These are phyloP conservation scores for Platerodrilus igneus DNA, from an alignment of 2,888 invertebrate species.

Conservation along the genomic window DNA sequence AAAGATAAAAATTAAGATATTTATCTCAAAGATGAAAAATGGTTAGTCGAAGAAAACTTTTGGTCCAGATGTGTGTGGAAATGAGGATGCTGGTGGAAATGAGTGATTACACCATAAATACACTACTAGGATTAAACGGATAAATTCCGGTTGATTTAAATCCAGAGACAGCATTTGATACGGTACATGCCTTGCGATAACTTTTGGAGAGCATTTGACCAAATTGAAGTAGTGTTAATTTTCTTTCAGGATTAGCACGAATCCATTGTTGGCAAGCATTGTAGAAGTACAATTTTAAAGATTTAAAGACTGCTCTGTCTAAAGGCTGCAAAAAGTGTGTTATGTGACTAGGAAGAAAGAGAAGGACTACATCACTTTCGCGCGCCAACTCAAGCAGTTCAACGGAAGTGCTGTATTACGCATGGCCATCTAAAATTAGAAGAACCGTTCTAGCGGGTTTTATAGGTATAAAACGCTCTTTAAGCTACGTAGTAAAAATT, in stretches of 20 bases:
- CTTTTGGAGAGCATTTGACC: constrained; percentile 21
- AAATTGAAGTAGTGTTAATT: constrained; percentile 22
- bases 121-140: constrained; percentile 29
- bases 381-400: too few species aligned
- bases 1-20: too few species aligned
- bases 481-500: constrained; percentile 30
- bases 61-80: too few species aligned
- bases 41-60: too few species aligned
- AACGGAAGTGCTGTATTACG: constrained; percentile 16
- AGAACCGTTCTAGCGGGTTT: constrained; percentile 17
- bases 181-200: constrained; percentile 25
- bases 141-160: constrained; percentile 27
- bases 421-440: constrained; percentile 21
- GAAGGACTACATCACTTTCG: constrained; percentile 19
- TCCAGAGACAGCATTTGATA: constrained; percentile 24
- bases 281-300: constrained; percentile 16
- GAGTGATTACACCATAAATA: too few species aligned
- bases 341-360: constrained; percentile 22
- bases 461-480: constrained; percentile 14
- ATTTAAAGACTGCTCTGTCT: constrained; percentile 18
- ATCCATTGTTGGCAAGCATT: constrained; percentile 14
- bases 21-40: too few species aligned
- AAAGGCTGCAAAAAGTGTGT: constrained; percentile 23
- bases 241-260: constrained; percentile 16
- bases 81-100: too few species aligned